phyloP scores from a whole-genome alignment of 2,888 invertebrate species.

The Ormyrus pomaceus region DNA sequence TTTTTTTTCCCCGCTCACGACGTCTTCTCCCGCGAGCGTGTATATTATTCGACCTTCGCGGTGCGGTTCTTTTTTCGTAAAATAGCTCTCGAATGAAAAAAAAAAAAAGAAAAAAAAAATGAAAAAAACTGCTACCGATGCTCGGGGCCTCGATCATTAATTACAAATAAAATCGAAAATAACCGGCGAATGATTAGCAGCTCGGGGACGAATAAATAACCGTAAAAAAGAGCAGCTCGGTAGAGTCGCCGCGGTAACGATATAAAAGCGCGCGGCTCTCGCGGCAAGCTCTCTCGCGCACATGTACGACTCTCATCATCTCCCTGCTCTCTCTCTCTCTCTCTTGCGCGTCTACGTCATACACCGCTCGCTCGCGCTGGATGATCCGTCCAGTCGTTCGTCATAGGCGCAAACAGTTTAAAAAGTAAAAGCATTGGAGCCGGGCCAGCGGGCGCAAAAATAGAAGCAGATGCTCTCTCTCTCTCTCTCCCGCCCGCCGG shows the following conservation, averaged over 20 bases:
- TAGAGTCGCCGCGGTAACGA: too few relatives aligned
- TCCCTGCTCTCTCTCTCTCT: background rate
- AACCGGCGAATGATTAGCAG: too few relatives aligned
- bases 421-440: slow-evolving; percentile 74
- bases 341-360: slow-evolving; percentile 27
- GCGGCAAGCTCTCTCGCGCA: too few relatives aligned
- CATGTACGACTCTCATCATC: background rate
- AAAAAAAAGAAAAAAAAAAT: too few relatives aligned
- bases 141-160: slow-evolving; percentile 5
- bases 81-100: background rate
- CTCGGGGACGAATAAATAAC: too few relatives aligned
- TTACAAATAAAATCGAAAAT: slow-evolving; percentile 17
- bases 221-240: too few relatives aligned
- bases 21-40: too few relatives aligned
- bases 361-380: slow-evolving; percentile 61
- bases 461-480: slow-evolving; percentile 75
- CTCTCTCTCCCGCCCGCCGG: slow-evolving; percentile 6
- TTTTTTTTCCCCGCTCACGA: too few relatives aligned
- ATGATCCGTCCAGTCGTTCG: slow-evolving; percentile 70
- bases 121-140: background rate
- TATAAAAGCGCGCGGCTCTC: too few relatives aligned
- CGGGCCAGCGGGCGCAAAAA: slow-evolving; percentile 73
- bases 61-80: background rate
- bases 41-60: background rate
- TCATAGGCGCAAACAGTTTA: slow-evolving; percentile 66